Conservation (phyloP, 2,113 vertebrate species). For the Atherinomorus stipes region DNA sequence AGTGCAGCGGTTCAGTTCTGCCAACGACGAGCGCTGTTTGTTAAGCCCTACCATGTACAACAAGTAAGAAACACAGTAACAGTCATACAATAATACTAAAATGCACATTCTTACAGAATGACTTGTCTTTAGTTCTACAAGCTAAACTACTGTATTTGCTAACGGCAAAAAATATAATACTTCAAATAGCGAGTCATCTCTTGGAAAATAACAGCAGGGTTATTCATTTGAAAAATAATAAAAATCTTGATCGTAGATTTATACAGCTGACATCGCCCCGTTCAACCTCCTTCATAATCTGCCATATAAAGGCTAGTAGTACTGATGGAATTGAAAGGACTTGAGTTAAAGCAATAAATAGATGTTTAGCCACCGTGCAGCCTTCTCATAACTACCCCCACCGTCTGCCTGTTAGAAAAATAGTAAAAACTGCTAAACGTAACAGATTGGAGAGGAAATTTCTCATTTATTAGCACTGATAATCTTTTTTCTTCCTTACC, state of each 20-base stretch:
- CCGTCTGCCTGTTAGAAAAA: conserved; percentile 7
- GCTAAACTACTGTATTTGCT: conserved; percentile 52
- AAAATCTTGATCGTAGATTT: conserved; percentile 57
- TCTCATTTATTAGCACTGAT: conserved; percentile 33
- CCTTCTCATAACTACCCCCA: conserved; percentile 8
- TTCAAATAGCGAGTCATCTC: conserved; percentile 40
- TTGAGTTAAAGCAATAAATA: conserved; percentile 65
- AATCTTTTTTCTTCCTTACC: conserved; percentile 1
- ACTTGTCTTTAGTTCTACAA: conserved; percentile 68
- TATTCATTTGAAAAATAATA: conserved; percentile 49
- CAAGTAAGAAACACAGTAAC: conserved; percentile 59
- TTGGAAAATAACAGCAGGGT: conserved; percentile 63
- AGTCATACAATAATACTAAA: conserved; percentile 65
- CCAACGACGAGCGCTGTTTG: conserved; percentile 47
- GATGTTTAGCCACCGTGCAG: conserved; percentile 8
- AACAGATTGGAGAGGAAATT: conserved; percentile 7
- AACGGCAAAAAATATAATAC: conserved; percentile 41
- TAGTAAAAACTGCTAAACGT: not conserved
- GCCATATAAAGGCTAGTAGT: conserved; percentile 22
- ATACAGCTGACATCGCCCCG: conserved; percentile 38
- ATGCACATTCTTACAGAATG: conserved; percentile 77
- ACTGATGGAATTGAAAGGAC: conserved; percentile 37
- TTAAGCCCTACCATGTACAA: conserved; percentile 52
- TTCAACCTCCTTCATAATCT: conserved; percentile 25
- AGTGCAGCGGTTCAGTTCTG: conserved; percentile 45